Evolutionary conservation across 2,797 vertebrate species (phyloP), one percentile per base, ranked within the genome.

Genomic region (Neostethus bicornis): DNA sequence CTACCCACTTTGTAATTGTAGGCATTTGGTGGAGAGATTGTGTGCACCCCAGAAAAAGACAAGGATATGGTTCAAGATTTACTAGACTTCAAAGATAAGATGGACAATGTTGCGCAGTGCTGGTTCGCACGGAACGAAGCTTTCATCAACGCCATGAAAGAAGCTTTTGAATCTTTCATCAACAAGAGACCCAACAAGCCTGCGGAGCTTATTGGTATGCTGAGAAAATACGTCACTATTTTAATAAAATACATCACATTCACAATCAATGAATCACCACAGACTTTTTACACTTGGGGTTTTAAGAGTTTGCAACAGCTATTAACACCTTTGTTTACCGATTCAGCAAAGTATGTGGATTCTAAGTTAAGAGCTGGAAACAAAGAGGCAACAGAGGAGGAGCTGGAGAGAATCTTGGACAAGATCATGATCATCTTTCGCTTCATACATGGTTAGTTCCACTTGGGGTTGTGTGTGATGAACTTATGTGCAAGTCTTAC

Each of bases 361-460:
- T 98, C 97, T 46, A 99, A 99, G 78, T 91, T 99, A 70, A 92
- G 96, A 78, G 97, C 97, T 38, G 97, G 97, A 56, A 99, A 99
- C 89, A 99, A 99, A 84, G 97, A 99, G 90, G 96, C 97, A 39
- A 99, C 97, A 35, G 97, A 99, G 75, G 97, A 98, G 89, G 96
- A 98, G 76, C 94, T 98, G 75, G 97, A 99, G 87, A 95, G 97
- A 88, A 98, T 99, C 92, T 92, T 99, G 84, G 97, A 99, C 91
- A 99, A 99, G 91, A 99, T 99, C 65, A 99, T 99, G 96, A 99
- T 99, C 49, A 99, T 99, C 85, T 99, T 99, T 90, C 94, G 97
- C 83, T 99, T 99, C 84, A 98, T 99, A 80, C 97, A 99, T 2
- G 89, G 97, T 98, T 92, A 92, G 91, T 93, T 71, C 28, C 12